Conservation (phyloP, 2,797 vertebrate genomes). For the Poliocrania exsul region DNA sequence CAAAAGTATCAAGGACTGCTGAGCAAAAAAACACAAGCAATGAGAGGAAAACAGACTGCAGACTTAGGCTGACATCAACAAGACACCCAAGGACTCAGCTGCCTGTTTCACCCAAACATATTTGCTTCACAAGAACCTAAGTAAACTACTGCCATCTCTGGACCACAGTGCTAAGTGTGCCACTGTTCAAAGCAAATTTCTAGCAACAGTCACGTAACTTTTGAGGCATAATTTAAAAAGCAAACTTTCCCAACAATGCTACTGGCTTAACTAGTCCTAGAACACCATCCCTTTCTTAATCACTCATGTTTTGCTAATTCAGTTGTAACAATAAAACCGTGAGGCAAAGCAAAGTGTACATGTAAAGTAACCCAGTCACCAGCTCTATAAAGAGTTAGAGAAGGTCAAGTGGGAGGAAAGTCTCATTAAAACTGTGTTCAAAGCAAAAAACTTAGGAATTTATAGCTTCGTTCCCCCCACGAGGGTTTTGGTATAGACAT, state of each 20-base stretch:
- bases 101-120: neutral
- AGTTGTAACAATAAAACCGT: neutral
- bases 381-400: neutral
- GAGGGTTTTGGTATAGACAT: rapidly evolving
- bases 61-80: neutral
- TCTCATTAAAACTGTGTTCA: neutral
- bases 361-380: neutral
- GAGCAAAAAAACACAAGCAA: neutral
- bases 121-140: neutral
- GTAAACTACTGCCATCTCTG: neutral
- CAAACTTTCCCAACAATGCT: neutral
- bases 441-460: neutral
- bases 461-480: rapidly evolving
- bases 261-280: neutral
- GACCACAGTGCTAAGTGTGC: neutral
- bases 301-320: neutral
- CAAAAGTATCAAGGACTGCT: neutral
- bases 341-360: rapidly evolving
- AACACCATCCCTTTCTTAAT: neutral
- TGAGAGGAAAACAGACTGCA: neutral
- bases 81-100: neutral
- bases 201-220: neutral
- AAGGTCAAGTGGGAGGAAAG: neutral
- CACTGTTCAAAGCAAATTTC: neutral
- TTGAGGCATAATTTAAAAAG: neutral